Base-by-base conservation (phyloP, 2,113 vertebrate species). In the Polyodon spathula region DNA sequence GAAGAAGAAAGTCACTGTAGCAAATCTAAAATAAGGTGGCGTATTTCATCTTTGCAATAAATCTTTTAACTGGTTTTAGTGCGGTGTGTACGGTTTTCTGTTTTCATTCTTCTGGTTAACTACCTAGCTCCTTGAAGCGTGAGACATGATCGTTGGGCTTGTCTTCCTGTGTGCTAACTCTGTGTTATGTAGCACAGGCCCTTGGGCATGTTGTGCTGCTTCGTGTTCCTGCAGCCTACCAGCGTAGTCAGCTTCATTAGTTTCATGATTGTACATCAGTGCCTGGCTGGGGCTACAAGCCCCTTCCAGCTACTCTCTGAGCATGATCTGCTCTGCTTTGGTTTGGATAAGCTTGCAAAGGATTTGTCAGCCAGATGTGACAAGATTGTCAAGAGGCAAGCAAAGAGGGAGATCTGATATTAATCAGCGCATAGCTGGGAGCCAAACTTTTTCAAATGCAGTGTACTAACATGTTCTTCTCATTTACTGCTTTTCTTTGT, bases 311-410 rank as follows among this genome's bases (percentile, higher is more conserved):
- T 42, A 81, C 78, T 85, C 89, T 85, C 74, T 57, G 61, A 83
- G 87, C 84, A 71, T 70, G 81, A 82, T 80, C 71, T 69, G 66
- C 76, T 78, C 78, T 76, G 81, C 87, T 72, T 74, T 77, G 83
- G 76, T 84, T 85, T 82, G 82, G 82, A 76, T 80, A 81, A 81
- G 85, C 88, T 86, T 84, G 86, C 81, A 76, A n/a, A 84, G 84
- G 90, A 89, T 92, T 89, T 90, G 89, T 89, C 90, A 87, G 89
- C 87, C 90, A 92, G 89, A 93, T 92, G 91, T 91, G 90, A 93
- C 88, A 88, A 81, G 89, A 87, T 89, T 83, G 88, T 87, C 78
- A 86, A 77, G 84, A 85, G 82, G 82, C 78, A 76, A 82, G 84
- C 81, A 84, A 80, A 87, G 86, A 79, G 86, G 81, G 84, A 87